Evolutionary conservation across 2,797 vertebrate genomes (phyloP), one percentile per base, ranked within the genome.

Genomic region (Fundulus diaphanus): DNA sequence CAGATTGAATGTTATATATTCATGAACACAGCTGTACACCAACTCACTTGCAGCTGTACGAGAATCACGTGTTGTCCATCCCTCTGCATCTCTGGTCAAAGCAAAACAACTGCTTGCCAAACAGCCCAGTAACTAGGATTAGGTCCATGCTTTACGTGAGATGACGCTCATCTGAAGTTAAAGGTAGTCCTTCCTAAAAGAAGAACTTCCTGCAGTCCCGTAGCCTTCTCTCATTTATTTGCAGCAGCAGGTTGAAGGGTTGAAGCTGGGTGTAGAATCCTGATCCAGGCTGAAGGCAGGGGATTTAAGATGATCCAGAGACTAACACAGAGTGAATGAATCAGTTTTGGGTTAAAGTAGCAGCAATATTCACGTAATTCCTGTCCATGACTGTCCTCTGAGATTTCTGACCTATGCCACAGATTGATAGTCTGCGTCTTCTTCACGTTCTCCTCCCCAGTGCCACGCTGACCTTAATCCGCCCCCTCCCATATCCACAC

Each of bases 401-500:
- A 52, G 48, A 56, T 44, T 81, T 63, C 67, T 66, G 68, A 85
- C 82, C 66, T 31, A 65, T 73, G 46, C 85, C 74, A 72, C 79
- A 65, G 40, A 76, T 84, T 59, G 46, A 78, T 76, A 49, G 72
- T 80, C 51, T 52, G 37, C 66, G 51, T 46, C 56, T 72, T 80
- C 51, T 51, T 80, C 69, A 33, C 69, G 74, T 33, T 75, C 69
- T 63, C 57, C 6, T 9, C 27, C 63, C 49, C 65, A 52, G 88
- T 91, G 85, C 81, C 88, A 86, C 90, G 86, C 88, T 80, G 87
- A 70, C 76, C 84, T 46, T 81, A 37, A 33, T 65, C 78, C 49
- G 4, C 42, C n/a, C n/a, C 57, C 71, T 66, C 59, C 49, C 70
- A 68, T 78, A 67, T 76, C 82, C 82, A 72, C 74, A 70, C 48